A percentile compares a stretch with the other conserved stretches of the same genome.
phyloP scores from a whole-genome alignment of 2,888 invertebrate species.

The Diachrysia chrysitis region DNA sequence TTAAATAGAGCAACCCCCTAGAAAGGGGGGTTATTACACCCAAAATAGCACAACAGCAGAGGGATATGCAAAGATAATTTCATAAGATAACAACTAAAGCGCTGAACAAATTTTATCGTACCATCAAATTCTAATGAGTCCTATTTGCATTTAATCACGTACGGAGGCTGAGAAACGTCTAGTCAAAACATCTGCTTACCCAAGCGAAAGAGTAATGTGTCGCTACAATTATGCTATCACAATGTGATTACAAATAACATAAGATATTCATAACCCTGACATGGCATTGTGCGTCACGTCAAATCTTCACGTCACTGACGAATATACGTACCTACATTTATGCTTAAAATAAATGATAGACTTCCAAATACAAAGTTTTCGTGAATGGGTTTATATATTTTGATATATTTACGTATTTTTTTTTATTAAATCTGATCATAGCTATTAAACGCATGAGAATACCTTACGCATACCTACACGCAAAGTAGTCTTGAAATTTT shows the following conservation, averaged over 20 bases:
- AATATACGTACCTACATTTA: neutral
- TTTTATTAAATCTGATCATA: too few relatives aligned
- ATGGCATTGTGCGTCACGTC: slow-evolving; percentile 17
- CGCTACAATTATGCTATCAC: slow-evolving; percentile 37
- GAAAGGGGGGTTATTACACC: neutral
- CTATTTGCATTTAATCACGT: slow-evolving; percentile 24
- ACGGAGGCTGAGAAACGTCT: neutral
- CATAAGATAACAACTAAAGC: neutral
- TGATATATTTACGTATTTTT: too few relatives aligned
- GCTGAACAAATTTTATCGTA: neutral
- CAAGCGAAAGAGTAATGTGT: slow-evolving; percentile 32
- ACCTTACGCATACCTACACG: too few relatives aligned
- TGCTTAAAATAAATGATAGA: neutral
- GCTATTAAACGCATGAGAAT: too few relatives aligned
- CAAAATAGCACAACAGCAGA: neutral
- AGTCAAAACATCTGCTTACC: slow-evolving; percentile 16
- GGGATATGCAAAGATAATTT: neutral
- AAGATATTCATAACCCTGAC: slow-evolving; percentile 31
- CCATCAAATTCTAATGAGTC: neutral
- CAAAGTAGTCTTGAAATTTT: too few relatives aligned
- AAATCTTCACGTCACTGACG: slow-evolving; percentile 5
- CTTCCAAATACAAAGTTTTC: neutral
- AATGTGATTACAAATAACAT: slow-evolving; percentile 13
- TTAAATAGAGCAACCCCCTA: too few relatives aligned
- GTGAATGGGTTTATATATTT: neutral